A percentile compares a stretch with the other conserved stretches of the same genome.
Evolutionary conservation across 2,113 vertebrate genomes (phyloP).

Genomic region (Daubentonia madagascariensis): DNA sequence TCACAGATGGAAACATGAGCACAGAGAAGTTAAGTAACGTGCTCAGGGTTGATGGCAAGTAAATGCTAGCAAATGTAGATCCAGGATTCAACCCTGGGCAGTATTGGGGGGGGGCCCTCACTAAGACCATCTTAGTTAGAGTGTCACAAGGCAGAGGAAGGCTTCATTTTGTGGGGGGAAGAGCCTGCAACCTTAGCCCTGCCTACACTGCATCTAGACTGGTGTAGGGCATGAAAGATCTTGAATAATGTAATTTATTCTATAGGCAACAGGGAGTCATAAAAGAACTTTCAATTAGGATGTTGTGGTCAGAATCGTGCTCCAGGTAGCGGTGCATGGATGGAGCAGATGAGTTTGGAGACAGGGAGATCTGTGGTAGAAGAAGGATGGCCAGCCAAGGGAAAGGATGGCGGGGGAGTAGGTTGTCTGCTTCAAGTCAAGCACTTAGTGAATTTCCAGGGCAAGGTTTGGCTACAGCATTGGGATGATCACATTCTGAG

Average conservation of each 20-base stretch:
- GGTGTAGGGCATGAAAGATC: neutral
- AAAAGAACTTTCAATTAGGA: neutral
- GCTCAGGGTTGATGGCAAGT: neutral
- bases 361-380: neutral
- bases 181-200: neutral
- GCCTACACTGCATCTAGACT: neutral
- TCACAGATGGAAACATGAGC: neutral
- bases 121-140: neutral
- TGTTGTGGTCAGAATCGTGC: too few species aligned
- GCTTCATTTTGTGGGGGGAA: neutral
- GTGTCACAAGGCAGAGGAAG: neutral
- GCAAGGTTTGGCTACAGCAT: conserved; percentile 44
- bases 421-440: neutral
- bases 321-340: neutral
- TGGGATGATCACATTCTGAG: conserved; percentile 27
- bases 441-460: conserved; percentile 40
- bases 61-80: neutral
- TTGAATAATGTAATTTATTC: neutral
- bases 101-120: neutral
- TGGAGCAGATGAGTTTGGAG: neutral
- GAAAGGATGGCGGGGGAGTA: neutral
- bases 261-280: neutral
- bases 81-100: neutral
- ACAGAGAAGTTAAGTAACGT: neutral
- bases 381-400: neutral